Percentiles rank a stretch among this genome's conserved stretches.
Evolutionary conservation across 2,888 invertebrate species (phyloP).

Genomic region (Agrilus mali): DNA sequence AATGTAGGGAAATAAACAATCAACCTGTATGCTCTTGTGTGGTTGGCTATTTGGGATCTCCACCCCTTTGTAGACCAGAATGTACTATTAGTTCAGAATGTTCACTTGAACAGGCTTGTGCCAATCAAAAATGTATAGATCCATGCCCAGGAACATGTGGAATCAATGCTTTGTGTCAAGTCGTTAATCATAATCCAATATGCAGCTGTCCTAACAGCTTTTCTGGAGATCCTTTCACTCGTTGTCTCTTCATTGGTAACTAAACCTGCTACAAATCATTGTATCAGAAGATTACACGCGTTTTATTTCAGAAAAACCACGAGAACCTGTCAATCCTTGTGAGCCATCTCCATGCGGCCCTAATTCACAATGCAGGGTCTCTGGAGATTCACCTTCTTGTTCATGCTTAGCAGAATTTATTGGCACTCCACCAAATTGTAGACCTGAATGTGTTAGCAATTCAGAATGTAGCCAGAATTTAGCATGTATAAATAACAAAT

Average conservation of each 20-base stretch:
- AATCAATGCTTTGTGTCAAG: constrained; percentile 53
- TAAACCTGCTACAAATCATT: background rate
- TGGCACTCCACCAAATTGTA: constrained; percentile 38
- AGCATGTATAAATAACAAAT: constrained; percentile 64
- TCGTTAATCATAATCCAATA: constrained; percentile 60
- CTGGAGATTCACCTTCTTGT: constrained; percentile 40
- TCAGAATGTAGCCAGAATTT: constrained; percentile 56
- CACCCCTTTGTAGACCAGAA: constrained; percentile 63
- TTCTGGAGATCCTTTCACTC: constrained; percentile 58
- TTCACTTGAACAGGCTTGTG: constrained; percentile 49
- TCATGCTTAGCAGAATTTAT: constrained; percentile 36
- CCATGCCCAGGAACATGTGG: constrained; percentile 62
- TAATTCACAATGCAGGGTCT: constrained; percentile 33
- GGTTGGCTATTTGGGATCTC: constrained; percentile 61
- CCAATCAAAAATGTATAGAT: constrained; percentile 53
- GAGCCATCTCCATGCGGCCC: constrained; percentile 38
- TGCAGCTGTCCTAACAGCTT: constrained; percentile 53
- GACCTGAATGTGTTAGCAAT: constrained; percentile 60
- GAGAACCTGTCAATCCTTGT: constrained; percentile 31
- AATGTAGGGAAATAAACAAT: constrained; percentile 50
- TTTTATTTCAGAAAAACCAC: constrained; percentile 20
- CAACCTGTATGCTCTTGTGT: constrained; percentile 57
- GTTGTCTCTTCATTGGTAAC: constrained; percentile 52
- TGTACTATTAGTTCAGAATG: constrained; percentile 61
- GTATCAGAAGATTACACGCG: background rate